A percentile compares a stretch with the other conserved stretches of the same genome.
Evolutionary conservation across 1,140 invertebrate genomes (phyloP).

Genomic region (Hormaphis cornu): DNA sequence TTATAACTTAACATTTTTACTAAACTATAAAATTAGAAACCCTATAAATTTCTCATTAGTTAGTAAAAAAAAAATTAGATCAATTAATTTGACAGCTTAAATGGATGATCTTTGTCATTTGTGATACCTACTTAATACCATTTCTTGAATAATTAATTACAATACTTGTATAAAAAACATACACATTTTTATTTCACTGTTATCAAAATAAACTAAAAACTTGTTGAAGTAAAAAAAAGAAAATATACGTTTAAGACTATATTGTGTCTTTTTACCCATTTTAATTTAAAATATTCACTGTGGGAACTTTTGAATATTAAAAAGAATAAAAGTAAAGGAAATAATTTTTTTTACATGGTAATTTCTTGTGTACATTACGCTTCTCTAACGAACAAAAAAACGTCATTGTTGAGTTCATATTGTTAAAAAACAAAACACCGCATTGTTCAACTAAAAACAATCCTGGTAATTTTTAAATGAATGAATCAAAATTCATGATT

Average conservation of each 20-base stretch:
- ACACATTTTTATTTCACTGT: not conserved
- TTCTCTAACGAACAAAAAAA: not conserved
- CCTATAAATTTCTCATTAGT: too few species aligned
- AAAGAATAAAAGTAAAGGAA: not conserved
- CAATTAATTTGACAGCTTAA: too few species aligned
- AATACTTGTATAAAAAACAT: not conserved
- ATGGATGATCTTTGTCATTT: too few species aligned
- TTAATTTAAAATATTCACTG: not conserved
- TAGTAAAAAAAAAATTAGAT: too few species aligned
- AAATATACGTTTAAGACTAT: not conserved
- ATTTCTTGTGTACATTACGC: conserved; percentile 6
- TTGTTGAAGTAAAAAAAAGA: not conserved
- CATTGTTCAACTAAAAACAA: not conserved
- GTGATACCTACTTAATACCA: too few species aligned
- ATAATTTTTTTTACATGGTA: conserved; percentile 6
- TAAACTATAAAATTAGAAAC: too few species aligned
- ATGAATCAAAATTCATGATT: not conserved
- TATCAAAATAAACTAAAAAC: not conserved
- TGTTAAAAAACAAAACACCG: not conserved
- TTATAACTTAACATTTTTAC: too few species aligned
- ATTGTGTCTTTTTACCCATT: not conserved
- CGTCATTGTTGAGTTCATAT: conserved; percentile 5
- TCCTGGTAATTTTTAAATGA: conserved; percentile 11
- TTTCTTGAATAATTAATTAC: not conserved
- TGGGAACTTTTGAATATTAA: not conserved